Evolutionary conservation across 1,140 invertebrate species (phyloP).

Genomic region (Vollenhovia emeryi): DNA sequence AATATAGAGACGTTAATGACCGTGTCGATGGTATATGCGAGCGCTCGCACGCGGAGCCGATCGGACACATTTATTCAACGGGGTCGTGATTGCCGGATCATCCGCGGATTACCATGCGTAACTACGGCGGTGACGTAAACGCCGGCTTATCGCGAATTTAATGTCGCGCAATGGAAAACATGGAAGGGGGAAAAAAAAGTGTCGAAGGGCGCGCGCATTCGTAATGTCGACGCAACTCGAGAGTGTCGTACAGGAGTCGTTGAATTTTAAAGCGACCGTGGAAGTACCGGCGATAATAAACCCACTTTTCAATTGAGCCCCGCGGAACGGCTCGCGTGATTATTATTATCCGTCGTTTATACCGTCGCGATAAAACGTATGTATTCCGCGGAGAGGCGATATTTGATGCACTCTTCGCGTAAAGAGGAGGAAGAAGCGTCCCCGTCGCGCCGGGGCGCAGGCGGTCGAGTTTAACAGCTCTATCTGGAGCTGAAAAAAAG

Average conservation of each 20-base stretch:
- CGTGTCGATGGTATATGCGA: constrained; percentile 23
- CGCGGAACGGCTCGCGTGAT: constrained; percentile 6
- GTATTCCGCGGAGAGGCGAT: not conserved
- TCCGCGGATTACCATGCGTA: constrained; percentile 46
- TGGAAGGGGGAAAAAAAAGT: not conserved
- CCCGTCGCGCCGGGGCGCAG: not conserved
- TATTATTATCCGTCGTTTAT: constrained; percentile 44
- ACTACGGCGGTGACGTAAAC: constrained; percentile 37
- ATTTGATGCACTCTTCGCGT: not conserved
- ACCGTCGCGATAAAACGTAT: constrained; percentile 33
- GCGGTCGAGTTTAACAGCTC: constrained; percentile 29
- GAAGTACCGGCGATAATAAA: constrained; percentile 57
- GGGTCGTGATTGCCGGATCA: constrained; percentile 49
- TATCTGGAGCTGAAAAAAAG: constrained; percentile 4
- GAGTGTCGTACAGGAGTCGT: constrained; percentile 34
- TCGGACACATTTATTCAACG: constrained; percentile 47
- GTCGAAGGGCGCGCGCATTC: not conserved
- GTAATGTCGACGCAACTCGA: not conserved
- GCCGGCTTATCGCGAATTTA: constrained; percentile 44
- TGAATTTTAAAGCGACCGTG: constrained; percentile 43
- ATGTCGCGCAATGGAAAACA: constrained; percentile 14
- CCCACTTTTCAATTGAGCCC: constrained; percentile 51
- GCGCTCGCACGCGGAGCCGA: constrained; percentile 10
- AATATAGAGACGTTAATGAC: constrained; percentile 56
- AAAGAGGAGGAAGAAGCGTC: constrained; percentile 10